A percentile compares a stretch with the other conserved stretches of the same genome.
phyloP scores from a whole-genome alignment of 2,113 vertebrate genomes.

The Rhinolophus ferrumequinum region DNA sequence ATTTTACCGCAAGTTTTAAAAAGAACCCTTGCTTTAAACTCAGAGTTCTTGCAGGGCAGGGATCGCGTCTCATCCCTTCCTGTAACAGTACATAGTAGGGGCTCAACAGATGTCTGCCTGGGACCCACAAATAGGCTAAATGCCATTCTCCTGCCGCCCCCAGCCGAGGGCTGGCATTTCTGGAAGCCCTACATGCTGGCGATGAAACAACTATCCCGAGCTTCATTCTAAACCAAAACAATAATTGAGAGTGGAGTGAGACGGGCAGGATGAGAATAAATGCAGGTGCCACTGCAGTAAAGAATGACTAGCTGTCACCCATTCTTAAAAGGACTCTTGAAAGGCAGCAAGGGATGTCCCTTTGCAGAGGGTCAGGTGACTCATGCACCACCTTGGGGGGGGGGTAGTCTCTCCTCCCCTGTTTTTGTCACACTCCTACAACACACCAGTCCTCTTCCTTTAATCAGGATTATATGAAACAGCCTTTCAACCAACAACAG shows the following conservation, averaged over 20 bases:
- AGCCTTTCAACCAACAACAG: neutral
- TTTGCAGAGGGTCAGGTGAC: neutral
- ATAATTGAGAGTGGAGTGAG: neutral
- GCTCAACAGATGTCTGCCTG: neutral
- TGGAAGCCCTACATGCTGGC: neutral
- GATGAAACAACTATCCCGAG: neutral
- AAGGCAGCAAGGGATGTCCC: neutral
- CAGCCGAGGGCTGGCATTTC: neutral
- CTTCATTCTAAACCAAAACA: neutral
- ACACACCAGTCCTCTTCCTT: neutral
- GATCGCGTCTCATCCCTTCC: neutral
- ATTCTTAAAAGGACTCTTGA: neutral
- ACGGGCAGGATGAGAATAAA: neutral
- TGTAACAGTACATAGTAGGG: accelerated
- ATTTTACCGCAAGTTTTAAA: neutral
- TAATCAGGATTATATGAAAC: neutral
- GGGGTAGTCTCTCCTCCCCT: neutral
- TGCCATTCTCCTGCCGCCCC: neutral
- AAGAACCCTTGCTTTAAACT: neutral
- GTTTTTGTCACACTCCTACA: neutral
- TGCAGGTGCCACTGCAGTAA: accelerated
- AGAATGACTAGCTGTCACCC: neutral
- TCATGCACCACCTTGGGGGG: neutral
- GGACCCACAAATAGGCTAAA: accelerated
- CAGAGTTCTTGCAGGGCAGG: neutral